Evolutionary conservation across 1,140 invertebrate genomes (phyloP).

Genomic region (Drosophila mauritiana): DNA sequence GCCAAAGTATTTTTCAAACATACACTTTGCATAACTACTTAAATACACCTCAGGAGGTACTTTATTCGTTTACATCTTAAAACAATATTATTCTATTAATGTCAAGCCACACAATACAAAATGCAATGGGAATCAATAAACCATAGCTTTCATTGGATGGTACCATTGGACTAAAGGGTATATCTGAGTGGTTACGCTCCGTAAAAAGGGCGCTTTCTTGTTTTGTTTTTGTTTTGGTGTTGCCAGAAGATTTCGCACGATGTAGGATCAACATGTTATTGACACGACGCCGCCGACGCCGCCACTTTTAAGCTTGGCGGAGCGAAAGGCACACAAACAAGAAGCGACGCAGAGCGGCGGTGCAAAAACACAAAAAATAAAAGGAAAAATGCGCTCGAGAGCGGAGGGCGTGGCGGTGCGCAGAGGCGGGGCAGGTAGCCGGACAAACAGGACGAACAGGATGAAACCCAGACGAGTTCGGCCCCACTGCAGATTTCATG

Average conservation of each 20-base stretch:
- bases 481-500: slow-evolving; percentile 53
- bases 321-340: slow-evolving; percentile 79
- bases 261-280: slow-evolving; percentile 79
- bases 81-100: no score
- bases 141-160: no score
- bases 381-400: slow-evolving; percentile 1
- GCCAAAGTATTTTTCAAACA: neutral
- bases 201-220: neutral
- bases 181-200: neutral
- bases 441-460: slow-evolving; percentile 78
- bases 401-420: slow-evolving; percentile 8
- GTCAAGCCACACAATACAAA: no score
- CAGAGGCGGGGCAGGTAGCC: slow-evolving; percentile 59
- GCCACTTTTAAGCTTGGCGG: slow-evolving; percentile 49
- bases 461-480: slow-evolving; percentile 63
- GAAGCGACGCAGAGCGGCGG: slow-evolving; percentile 68
- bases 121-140: no score
- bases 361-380: slow-evolving; percentile 20
- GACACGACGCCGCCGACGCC: slow-evolving; percentile 50
- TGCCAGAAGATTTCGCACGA: slow-evolving; percentile 75
- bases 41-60: no score
- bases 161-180: neutral
- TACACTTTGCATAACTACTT: neutral
- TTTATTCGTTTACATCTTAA: no score
- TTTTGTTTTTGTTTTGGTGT: slow-evolving; percentile 71